phyloP scores from a whole-genome alignment of 2,797 vertebrate genomes.

The Pelodytes ibericus region DNA sequence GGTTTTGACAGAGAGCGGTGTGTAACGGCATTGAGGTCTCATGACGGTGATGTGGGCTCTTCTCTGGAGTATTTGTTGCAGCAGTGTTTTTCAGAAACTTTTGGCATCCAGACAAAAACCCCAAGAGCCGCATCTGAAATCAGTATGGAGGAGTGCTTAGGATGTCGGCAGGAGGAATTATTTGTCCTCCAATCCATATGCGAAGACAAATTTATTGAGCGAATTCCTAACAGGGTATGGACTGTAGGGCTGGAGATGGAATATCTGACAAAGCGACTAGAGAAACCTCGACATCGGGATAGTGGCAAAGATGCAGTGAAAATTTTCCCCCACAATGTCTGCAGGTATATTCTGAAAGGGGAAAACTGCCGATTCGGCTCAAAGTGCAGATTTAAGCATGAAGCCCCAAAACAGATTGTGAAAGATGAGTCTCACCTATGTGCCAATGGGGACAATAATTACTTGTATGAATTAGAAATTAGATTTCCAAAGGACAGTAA shows the following conservation, averaged over 20 bases:
- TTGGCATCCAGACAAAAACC: slow-evolving; percentile 72
- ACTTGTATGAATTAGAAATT: slow-evolving; percentile 87
- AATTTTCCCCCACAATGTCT: slow-evolving; percentile 71
- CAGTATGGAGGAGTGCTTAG: slow-evolving; percentile 80
- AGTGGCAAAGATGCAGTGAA: slow-evolving; percentile 54
- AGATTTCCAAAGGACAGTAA: slow-evolving; percentile 88
- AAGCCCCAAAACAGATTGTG: slow-evolving; percentile 65
- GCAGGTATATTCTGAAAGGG: slow-evolving; percentile 86
- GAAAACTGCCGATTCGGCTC: slow-evolving; percentile 84
- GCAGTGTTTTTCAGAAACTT: slow-evolving; percentile 85
- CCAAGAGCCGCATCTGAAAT: slow-evolving; percentile 65
- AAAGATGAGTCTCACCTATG: slow-evolving; percentile 78
- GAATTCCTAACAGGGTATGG: slow-evolving; percentile 90
- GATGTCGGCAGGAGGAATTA: slow-evolving; percentile 87
- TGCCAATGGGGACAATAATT: slow-evolving; percentile 70
- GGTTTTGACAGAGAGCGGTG: slow-evolving; percentile 88
- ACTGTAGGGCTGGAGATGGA: slow-evolving; percentile 80
- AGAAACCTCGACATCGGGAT: slow-evolving; percentile 60
- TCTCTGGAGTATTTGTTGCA: slow-evolving; percentile 86
- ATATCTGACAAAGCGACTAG: slow-evolving; percentile 71
- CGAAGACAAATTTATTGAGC: slow-evolving; percentile 89
- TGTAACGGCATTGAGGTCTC: slow-evolving; percentile 75
- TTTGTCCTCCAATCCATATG: slow-evolving; percentile 89
- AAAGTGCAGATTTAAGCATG: slow-evolving; percentile 88
- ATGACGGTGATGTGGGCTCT: slow-evolving; percentile 85